phyloP scores from a whole-genome alignment of 92 coral and sea anemone genomes.

The Anthopleura xanthogrammica region DNA sequence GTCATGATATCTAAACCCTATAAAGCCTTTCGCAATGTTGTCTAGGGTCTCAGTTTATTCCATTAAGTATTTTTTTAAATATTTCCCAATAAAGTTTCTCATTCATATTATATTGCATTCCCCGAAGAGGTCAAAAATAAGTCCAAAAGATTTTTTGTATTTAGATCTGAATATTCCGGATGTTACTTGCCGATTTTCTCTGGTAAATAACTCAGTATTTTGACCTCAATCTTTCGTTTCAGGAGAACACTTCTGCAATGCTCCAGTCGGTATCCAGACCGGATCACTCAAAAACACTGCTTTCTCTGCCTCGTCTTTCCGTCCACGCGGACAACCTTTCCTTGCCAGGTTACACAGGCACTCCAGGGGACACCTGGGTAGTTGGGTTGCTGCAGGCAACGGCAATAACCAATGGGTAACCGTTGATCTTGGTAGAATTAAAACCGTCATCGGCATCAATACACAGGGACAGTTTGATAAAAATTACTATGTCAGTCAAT shows the following conservation, averaged over 20 bases:
- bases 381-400: slow-evolving; percentile 56
- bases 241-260: slow-evolving; percentile 58
- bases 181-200: not conserved
- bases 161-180: no score
- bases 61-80: no score
- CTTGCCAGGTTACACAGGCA: slow-evolving; percentile 46
- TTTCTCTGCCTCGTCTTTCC: slow-evolving; percentile 53
- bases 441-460: slow-evolving; percentile 59
- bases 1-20: no score
- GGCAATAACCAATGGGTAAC: slow-evolving; percentile 58
- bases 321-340: slow-evolving; percentile 38
- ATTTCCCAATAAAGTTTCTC: no score
- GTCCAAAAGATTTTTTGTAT: no score
- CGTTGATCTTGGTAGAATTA: slow-evolving; percentile 52
- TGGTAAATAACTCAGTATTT: not conserved
- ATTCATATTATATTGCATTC: no score
- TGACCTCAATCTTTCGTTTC: not conserved
- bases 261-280: slow-evolving; percentile 54
- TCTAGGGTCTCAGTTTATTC: no score
- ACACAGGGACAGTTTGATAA: slow-evolving; percentile 61
- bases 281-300: slow-evolving; percentile 56
- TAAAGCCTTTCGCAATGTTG: no score
- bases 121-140: no score
- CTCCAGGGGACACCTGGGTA: slow-evolving; percentile 34
- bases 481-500: slow-evolving; percentile 51